Conservation (phyloP, 2,888 invertebrate species). For the Aethes cnicana region DNA sequence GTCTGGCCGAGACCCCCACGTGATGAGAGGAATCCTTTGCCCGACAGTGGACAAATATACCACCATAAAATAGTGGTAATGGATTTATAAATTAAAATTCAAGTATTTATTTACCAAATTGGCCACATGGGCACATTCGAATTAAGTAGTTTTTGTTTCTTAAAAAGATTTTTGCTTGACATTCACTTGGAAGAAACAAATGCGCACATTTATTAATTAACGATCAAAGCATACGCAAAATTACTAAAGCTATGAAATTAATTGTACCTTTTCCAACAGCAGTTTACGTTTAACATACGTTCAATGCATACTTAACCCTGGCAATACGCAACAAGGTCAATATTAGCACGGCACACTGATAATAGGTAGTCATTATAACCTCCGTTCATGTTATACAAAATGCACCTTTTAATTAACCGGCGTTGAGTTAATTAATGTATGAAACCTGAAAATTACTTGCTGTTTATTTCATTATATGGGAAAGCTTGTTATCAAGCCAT, state of each 20-base stretch:
- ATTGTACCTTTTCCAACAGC: neutral
- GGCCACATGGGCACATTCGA: no score
- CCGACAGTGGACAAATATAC: no score
- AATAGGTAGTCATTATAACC: neutral
- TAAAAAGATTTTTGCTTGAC: no score
- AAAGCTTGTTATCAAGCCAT: neutral
- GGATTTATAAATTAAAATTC: no score
- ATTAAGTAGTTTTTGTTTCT: neutral
- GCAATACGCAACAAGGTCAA: neutral
- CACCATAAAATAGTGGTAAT: no score
- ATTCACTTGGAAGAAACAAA: no score
- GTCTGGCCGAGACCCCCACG: no score
- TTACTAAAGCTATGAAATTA: neutral
- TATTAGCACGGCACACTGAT: neutral
- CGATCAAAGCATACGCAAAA: neutral
- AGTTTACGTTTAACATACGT: neutral
- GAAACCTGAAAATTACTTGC: slow-evolving; percentile 5
- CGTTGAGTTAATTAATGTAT: slow-evolving; percentile 3
- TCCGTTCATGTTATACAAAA: neutral
- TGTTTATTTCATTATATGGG: neutral
- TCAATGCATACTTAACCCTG: neutral
- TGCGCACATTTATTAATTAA: no score
- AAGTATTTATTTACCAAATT: no score
- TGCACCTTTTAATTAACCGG: slow-evolving; percentile 5
- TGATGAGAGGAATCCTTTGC: no score